Percentiles rank a stretch among this genome's conserved stretches.
Conservation (phyloP, 2,797 vertebrate genomes). For the Galagoides demidoff region DNA sequence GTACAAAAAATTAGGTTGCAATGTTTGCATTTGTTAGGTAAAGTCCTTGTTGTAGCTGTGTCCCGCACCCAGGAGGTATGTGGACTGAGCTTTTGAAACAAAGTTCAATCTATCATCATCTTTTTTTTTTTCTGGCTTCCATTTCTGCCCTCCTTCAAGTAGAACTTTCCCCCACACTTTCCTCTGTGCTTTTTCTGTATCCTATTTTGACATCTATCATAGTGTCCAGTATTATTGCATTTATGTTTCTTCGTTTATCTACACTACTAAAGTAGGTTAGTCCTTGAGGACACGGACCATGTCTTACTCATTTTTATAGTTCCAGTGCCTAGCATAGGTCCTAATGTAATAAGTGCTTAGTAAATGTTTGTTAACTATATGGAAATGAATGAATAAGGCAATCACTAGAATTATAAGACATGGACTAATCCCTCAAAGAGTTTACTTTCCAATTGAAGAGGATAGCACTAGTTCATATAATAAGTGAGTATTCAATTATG, state of each 20-base stretch:
- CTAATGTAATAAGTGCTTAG: not conserved
- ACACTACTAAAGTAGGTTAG: not conserved
- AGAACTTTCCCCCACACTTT: not conserved
- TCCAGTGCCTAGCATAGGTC: not conserved
- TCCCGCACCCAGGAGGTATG: too few species aligned
- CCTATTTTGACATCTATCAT: not conserved
- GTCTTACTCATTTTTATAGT: not conserved
- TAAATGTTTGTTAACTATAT: conserved; percentile 28
- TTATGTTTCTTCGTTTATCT: conserved; percentile 12
- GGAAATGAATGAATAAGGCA: conserved; percentile 9
- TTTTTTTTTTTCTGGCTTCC: not conserved
- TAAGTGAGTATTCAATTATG: conserved; percentile 21
- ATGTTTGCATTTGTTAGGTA: too few species aligned
- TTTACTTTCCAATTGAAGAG: not conserved
- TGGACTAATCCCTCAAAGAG: not conserved
- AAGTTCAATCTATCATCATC: conserved; percentile 24
- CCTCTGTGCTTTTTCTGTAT: not conserved
- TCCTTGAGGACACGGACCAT: not conserved
- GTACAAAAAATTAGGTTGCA: too few species aligned
- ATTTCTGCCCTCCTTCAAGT: not conserved
- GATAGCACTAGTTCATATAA: not conserved
- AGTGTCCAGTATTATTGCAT: not conserved
- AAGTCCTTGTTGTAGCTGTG: too few species aligned
- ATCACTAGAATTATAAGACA: not conserved
- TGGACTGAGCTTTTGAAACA: not conserved